Evolutionary conservation across 2,797 vertebrate genomes (phyloP).

Genomic region (Oceanodroma leucorhoa): DNA sequence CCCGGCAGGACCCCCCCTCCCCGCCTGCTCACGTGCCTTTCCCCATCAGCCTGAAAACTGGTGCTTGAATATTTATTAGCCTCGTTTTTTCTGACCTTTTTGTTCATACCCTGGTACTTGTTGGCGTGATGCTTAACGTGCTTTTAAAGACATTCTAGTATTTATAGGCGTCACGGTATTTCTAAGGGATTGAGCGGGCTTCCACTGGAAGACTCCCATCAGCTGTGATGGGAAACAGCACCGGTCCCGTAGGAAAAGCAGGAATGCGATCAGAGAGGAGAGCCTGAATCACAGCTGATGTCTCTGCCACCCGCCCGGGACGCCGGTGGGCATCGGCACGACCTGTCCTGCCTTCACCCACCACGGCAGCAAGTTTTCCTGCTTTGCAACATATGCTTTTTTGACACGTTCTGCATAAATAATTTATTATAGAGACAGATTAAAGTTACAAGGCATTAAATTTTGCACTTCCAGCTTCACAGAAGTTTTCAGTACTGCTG

Average conservation of each 20-base stretch:
- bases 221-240: background rate
- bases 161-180: background rate
- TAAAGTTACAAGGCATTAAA: constrained; percentile 51
- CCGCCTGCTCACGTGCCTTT: rapidly evolving
- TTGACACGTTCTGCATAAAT: background rate
- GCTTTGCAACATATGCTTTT: background rate
- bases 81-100: background rate
- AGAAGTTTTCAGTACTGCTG: background rate
- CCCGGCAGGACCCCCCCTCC: background rate
- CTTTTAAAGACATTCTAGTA: background rate
- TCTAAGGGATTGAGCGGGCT: background rate
- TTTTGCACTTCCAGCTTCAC: constrained; percentile 15
- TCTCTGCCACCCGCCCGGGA: background rate
- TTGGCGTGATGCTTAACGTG: rapidly evolving
- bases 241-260: background rate
- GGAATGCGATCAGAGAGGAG: background rate
- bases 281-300: background rate
- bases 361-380: background rate
- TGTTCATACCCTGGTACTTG: background rate
- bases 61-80: background rate
- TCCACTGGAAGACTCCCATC: background rate
- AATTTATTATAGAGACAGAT: background rate
- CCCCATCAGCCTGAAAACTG: rapidly evolving
- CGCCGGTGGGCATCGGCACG: rapidly evolving
- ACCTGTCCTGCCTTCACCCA: background rate